These are phyloP conservation scores for Paramormyrops kingsleyae DNA, from an alignment of 2,113 vertebrate species.

Conservation along the genomic window DNA sequence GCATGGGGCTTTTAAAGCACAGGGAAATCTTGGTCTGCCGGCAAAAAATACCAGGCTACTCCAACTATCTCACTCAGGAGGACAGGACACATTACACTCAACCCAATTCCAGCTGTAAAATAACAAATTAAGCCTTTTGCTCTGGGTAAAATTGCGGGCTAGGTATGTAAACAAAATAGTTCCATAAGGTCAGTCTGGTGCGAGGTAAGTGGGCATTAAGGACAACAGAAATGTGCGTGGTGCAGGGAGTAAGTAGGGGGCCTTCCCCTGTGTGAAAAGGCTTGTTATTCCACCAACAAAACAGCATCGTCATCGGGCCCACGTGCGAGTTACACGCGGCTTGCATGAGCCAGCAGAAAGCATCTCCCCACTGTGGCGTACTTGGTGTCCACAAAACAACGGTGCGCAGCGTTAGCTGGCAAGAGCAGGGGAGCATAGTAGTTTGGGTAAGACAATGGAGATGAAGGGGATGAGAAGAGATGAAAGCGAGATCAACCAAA, in stretches of 20 bases:
- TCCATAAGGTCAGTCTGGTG: neutral
- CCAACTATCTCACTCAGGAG: neutral
- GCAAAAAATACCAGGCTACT: neutral
- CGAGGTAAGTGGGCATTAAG: neutral
- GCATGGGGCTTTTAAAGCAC: neutral
- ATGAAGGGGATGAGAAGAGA: slow-evolving; percentile 5
- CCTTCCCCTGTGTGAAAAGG: neutral
- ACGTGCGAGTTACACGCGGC: neutral
- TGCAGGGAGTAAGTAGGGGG: neutral
- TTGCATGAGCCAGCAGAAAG: neutral
- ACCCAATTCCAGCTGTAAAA: neutral
- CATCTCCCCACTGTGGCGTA: neutral
- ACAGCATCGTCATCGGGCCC: neutral
- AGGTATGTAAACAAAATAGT: neutral
- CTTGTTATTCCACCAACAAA: neutral
- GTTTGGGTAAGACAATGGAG: neutral
- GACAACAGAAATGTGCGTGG: neutral
- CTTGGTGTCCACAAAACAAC: neutral
- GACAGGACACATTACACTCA: neutral
- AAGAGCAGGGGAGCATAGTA: neutral
- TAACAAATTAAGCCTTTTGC: neutral
- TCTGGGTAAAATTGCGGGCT: neutral
- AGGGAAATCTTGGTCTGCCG: neutral
- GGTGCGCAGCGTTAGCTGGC: neutral
- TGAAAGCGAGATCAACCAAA: slow-evolving; percentile 7